Conservation (phyloP, 2,113 vertebrate genomes). For the Hippocampus abdominalis region DNA sequence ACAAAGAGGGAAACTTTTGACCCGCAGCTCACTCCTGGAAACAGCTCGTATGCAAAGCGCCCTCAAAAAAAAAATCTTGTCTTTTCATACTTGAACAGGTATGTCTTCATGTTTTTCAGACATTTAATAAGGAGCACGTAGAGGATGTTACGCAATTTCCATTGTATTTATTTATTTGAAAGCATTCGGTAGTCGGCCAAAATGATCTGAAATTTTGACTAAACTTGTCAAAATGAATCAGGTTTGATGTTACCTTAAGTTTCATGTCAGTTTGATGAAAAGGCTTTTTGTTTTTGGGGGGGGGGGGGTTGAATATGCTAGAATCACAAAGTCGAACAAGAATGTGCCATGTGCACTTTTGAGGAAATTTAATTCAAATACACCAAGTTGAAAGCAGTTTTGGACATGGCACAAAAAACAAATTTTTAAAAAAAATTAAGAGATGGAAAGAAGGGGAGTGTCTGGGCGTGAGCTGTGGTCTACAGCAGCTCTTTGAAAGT, state of each 20-base stretch:
- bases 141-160: neutral
- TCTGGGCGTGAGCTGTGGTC: no score
- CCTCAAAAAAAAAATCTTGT: neutral
- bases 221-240: neutral
- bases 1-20: slow-evolving; percentile 48
- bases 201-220: neutral
- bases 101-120: neutral
- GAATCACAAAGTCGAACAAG: no score
- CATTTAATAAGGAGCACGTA: neutral
- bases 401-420: no score
- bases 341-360: neutral
- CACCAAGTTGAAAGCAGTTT: neutral
- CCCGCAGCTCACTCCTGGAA: slow-evolving; percentile 9
- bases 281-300: no score
- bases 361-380: neutral
- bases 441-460: no score
- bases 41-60: neutral
- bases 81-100: neutral
- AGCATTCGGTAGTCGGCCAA: neutral
- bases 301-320: no score
- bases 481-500: no score
- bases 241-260: neutral
- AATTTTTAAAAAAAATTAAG: no score
- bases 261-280: neutral
- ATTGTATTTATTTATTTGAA: neutral